Conservation (phyloP, 2,888 invertebrate species). For the Diarsia rubi region DNA sequence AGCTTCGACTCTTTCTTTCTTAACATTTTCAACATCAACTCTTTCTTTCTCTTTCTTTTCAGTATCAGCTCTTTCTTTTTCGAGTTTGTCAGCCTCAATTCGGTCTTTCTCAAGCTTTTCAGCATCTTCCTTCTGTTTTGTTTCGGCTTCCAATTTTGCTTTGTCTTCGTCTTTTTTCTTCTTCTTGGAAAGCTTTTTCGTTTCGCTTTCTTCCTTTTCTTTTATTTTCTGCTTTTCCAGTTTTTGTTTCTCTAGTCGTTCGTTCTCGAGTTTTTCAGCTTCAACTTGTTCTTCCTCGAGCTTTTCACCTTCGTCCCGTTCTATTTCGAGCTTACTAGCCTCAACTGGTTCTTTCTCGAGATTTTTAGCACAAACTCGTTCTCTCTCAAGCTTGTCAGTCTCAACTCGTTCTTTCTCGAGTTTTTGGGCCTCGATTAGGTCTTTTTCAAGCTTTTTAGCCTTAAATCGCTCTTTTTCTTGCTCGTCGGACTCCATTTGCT, state of each 20-base stretch:
- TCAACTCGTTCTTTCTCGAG: neutral
- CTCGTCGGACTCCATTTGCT: neutral
- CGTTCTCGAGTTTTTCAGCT: neutral
- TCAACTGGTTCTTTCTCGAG: neutral
- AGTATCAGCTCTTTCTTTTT: neutral
- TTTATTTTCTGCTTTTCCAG: neutral
- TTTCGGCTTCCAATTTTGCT: neutral
- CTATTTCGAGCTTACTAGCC: neutral
- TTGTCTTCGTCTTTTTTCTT: constrained; percentile 1
- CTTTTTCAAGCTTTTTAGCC: neutral
- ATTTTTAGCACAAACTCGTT: neutral
- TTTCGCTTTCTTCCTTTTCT: neutral
- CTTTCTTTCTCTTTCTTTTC: neutral
- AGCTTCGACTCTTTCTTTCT: neutral
- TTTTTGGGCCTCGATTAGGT: too few species aligned
- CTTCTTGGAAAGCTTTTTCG: neutral
- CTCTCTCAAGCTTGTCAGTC: neutral
- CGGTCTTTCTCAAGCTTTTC: neutral
- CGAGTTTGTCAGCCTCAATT: neutral
- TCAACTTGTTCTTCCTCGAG: neutral
- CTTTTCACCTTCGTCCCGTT: neutral
- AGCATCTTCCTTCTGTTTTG: neutral
- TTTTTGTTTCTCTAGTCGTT: neutral
- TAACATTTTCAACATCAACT: neutral
- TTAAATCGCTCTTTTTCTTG: neutral